phyloP scores from a whole-genome alignment of 2,888 invertebrate species.

The Rhyacophila evoluta region DNA sequence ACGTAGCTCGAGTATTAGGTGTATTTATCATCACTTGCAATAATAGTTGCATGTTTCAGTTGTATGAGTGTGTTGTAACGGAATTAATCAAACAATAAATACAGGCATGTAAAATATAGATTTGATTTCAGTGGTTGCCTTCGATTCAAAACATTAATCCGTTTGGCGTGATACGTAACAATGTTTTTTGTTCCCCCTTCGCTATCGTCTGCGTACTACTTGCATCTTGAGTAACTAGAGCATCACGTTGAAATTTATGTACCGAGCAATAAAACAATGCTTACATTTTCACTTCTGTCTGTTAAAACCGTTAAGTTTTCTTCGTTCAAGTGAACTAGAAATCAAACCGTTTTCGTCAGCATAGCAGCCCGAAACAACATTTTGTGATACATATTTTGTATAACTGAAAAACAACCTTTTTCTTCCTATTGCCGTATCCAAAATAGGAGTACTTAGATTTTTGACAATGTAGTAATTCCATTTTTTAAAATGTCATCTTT shows the following conservation, averaged over 20 bases:
- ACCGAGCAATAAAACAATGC: background rate
- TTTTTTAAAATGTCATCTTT: too few species aligned
- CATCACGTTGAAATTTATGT: background rate
- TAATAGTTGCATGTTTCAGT: background rate
- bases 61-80: background rate
- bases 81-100: background rate
- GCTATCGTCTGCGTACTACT: background rate
- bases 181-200: background rate
- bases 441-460: too few species aligned
- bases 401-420: too few species aligned
- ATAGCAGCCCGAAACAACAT: too few species aligned
- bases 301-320: background rate
- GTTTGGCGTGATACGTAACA: background rate
- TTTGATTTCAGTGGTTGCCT: background rate
- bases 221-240: conserved; percentile 6
- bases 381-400: too few species aligned
- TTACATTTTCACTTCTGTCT: background rate
- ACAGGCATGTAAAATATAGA: background rate
- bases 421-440: too few species aligned
- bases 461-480: too few species aligned
- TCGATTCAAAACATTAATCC: background rate
- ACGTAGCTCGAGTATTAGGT: too few species aligned
- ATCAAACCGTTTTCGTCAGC: too few species aligned
- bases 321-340: background rate
- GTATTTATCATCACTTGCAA: too few species aligned